Conservation (phyloP, 2,888 invertebrate genomes). For the Parnassius glacialis region DNA sequence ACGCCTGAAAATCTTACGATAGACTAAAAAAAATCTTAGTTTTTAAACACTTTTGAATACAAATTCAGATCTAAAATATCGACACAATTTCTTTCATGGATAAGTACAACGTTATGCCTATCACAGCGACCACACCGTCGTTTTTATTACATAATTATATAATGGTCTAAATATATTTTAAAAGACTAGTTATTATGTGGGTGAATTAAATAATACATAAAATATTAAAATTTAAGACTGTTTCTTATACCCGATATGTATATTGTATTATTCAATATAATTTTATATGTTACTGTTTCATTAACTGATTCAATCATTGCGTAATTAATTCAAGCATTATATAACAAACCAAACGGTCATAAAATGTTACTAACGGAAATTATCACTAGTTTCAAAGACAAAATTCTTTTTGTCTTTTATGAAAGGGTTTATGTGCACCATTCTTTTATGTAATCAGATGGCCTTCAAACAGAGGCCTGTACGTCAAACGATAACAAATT, state of each 20-base stretch:
- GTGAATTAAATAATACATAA: constrained; percentile 8
- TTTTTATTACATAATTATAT: constrained; percentile 8
- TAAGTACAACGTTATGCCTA: constrained; percentile 25
- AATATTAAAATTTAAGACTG: constrained; percentile 6
- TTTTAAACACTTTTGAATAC: background rate
- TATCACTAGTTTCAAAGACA: constrained; percentile 18
- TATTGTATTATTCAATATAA: constrained; percentile 3
- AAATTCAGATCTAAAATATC: constrained; percentile 20
- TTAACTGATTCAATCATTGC: constrained; percentile 10
- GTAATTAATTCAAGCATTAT: constrained; percentile 19
- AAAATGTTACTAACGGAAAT: constrained; percentile 16
- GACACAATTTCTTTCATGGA: constrained; percentile 5
- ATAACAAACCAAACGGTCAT: constrained; percentile 14
- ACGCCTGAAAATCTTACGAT: constrained; percentile 3
- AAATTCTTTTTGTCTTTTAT: constrained; percentile 1
- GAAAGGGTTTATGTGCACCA: constrained; percentile 27
- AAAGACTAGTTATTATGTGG: constrained; percentile 19
- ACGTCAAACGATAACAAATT: constrained; percentile 8
- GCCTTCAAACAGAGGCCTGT: constrained; percentile 7
- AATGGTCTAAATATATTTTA: constrained; percentile 4
- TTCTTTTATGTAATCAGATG: constrained; percentile 16
- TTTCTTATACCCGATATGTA: constrained; percentile 14
- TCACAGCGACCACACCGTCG: constrained; percentile 15
- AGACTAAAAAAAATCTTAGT: background rate
- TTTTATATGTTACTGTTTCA: constrained; percentile 11